Evolutionary conservation across 2,113 vertebrate genomes (phyloP).

Genomic region (Buteo buteo): DNA sequence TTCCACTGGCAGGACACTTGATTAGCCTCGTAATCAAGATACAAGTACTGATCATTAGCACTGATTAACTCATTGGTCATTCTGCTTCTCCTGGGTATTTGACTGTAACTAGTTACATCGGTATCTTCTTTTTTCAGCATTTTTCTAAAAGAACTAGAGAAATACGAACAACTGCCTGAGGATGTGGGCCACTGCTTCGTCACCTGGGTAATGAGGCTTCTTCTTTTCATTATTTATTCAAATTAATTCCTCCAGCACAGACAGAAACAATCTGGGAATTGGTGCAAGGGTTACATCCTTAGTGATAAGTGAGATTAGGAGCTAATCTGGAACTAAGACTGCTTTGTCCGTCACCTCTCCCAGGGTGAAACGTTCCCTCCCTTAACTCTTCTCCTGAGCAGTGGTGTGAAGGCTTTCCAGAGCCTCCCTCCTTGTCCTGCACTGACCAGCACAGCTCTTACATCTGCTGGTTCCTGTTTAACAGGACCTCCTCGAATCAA

Average conservation of each 20-base stretch:
- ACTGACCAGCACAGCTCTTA: neutral
- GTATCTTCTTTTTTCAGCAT: slow-evolving; percentile 78
- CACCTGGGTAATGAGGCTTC: slow-evolving; percentile 87
- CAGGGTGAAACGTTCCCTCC: neutral
- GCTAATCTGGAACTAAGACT: neutral
- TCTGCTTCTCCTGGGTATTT: neutral
- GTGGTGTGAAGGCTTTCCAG: neutral
- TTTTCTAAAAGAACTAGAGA: slow-evolving; percentile 97
- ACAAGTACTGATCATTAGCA: slow-evolving; percentile 1
- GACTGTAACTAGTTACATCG: slow-evolving; percentile 21
- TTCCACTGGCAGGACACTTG: neutral
- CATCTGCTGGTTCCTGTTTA: neutral
- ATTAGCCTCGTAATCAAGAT: neutral
- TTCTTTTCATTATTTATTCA: slow-evolving; percentile 20
- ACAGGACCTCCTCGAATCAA: neutral
- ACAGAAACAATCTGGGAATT: neutral
- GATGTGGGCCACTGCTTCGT: slow-evolving; percentile 99
- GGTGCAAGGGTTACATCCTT: neutral
- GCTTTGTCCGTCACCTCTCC: neutral
- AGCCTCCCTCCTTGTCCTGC: neutral
- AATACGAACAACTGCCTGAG: slow-evolving; percentile 97
- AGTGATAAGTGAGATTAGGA: neutral
- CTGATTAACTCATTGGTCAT: neutral
- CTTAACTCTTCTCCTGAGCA: neutral
- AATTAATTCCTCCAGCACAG: neutral